A percentile compares a stretch with the other conserved stretches of the same genome.
Conservation (phyloP, 2,888 invertebrate genomes). For the Acanthosepion esculentum region DNA sequence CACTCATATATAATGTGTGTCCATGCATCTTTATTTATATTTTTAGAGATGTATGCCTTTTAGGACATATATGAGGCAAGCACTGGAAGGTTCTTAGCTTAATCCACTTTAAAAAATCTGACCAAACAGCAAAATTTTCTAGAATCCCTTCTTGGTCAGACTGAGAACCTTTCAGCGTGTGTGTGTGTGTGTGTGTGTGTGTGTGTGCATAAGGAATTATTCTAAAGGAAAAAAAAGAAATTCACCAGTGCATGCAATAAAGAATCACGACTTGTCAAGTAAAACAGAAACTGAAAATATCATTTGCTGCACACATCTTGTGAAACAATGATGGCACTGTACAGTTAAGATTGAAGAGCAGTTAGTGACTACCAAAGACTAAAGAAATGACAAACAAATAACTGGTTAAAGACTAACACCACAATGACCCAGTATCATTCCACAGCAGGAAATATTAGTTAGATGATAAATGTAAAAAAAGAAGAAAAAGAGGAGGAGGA, state of each 20-base stretch:
- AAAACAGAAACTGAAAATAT: slow-evolving; percentile 33
- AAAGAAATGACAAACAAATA: slow-evolving; percentile 8
- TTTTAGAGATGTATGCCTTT: background rate
- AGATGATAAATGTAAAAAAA: background rate
- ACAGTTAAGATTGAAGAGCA: slow-evolving; percentile 6
- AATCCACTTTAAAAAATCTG: no score
- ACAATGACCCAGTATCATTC: slow-evolving; percentile 33
- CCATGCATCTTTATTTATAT: background rate
- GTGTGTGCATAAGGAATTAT: background rate
- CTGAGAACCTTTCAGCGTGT: background rate
- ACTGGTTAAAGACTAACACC: slow-evolving; percentile 33
- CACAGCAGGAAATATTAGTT: slow-evolving; percentile 22
- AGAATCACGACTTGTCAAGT: background rate
- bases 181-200: background rate
- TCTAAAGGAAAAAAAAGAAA: background rate
- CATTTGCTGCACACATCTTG: background rate
- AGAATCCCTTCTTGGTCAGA: no score
- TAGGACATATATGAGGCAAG: background rate
- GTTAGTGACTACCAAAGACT: slow-evolving; percentile 14
- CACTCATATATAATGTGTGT: background rate
- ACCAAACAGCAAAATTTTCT: no score
- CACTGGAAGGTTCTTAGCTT: no score
- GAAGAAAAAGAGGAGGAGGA: background rate
- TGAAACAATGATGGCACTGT: background rate
- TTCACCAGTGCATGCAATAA: slow-evolving; percentile 33